Percentiles rank a stretch among this genome's conserved stretches.
Conservation (phyloP, 2,797 vertebrate genomes). For the Sardinella longiceps region DNA sequence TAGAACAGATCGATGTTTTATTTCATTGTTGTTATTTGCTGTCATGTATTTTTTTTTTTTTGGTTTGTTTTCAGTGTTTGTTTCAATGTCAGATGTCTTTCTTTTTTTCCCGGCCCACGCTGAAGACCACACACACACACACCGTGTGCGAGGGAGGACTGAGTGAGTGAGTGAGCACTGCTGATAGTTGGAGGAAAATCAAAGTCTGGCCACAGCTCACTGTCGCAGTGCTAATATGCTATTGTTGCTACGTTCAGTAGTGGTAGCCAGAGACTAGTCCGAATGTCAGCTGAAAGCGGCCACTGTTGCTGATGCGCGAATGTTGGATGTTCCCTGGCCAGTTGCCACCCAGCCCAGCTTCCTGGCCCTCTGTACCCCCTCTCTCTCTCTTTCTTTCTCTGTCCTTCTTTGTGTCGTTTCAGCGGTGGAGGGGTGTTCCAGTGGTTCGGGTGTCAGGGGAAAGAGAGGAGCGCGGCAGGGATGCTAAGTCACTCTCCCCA, state of each 20-base stretch:
- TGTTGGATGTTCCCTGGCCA: not conserved
- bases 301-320: not conserved
- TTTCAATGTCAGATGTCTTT: constrained; percentile 6
- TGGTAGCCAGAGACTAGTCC: constrained; percentile 2
- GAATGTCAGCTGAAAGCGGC: not conserved
- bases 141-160: constrained; percentile 1
- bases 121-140: constrained; percentile 14
- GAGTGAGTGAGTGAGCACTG: constrained; percentile 6
- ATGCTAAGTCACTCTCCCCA: not conserved
- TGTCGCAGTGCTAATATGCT: not conserved
- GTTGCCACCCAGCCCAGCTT: not conserved
- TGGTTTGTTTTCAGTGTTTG: constrained; percentile 36
- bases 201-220: not conserved
- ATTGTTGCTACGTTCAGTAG: not conserved
- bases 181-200: constrained; percentile 19
- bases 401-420: not conserved
- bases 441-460: not conserved
- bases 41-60: constrained; percentile 45
- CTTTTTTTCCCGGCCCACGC: constrained; percentile 19
- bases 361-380: not conserved
- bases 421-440: constrained; percentile 15
- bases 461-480: not conserved
- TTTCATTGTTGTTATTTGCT: constrained; percentile 45
- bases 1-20: constrained; percentile 45
- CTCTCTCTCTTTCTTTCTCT: not conserved